Conservation (phyloP, 2,888 invertebrate species). For the Limnephilus rhombicus region DNA sequence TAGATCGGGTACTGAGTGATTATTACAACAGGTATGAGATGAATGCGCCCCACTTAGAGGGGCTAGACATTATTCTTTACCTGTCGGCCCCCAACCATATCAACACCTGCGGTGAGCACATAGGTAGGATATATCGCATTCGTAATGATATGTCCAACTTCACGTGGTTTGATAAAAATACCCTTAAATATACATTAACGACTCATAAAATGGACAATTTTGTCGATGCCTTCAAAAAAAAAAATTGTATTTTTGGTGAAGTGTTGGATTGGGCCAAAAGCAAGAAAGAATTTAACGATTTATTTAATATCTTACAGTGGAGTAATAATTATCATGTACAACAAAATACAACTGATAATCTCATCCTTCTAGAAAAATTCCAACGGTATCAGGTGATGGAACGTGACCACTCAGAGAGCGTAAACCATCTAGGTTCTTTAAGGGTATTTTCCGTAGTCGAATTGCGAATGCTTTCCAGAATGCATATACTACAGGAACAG, state of each 20-base stretch:
- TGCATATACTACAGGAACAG: neutral
- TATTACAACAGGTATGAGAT: neutral
- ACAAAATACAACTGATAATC: too few species aligned
- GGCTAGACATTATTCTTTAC: too few species aligned
- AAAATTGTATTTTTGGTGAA: neutral
- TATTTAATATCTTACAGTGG: neutral
- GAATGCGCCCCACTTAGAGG: too few species aligned
- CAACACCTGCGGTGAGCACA: neutral
- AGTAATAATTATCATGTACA: too few species aligned
- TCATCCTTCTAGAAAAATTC: too few species aligned
- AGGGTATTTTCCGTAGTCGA: neutral
- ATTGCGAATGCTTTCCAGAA: neutral
- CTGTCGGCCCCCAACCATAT: too few species aligned
- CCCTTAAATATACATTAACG: too few species aligned
- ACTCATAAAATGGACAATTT: neutral
- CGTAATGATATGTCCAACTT: neutral
- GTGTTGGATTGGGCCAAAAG: neutral
- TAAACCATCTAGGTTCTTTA: neutral
- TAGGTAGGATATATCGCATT: neutral
- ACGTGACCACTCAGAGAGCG: neutral
- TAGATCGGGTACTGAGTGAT: neutral
- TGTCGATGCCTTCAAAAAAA: neutral
- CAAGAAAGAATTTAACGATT: neutral
- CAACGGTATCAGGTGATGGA: neutral
- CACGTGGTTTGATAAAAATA: too few species aligned